Evolutionary conservation across 2,797 vertebrate species (phyloP).

Genomic region (Cyprinella venusta): DNA sequence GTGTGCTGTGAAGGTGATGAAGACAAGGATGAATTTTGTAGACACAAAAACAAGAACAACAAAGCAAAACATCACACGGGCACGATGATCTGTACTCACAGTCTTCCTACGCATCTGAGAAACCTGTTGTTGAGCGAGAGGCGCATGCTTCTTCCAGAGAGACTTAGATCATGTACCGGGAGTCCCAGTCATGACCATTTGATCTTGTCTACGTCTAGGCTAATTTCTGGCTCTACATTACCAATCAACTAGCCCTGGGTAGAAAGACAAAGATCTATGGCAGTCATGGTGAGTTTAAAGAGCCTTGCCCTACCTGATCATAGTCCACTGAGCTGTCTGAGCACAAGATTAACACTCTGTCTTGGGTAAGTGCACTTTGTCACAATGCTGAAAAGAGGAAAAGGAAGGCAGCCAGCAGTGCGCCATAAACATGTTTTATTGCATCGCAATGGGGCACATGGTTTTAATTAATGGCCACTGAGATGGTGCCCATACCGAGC

Average conservation of each 20-base stretch:
- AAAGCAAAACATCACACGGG: conserved; percentile 54
- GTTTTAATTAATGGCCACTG: conserved; percentile 76
- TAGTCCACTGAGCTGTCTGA: conserved; percentile 73
- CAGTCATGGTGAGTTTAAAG: conserved; percentile 76
- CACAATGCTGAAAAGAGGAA: conserved; percentile 75
- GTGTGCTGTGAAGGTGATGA: conserved; percentile 46
- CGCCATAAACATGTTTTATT: conserved; percentile 80
- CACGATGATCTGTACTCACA: conserved; percentile 56
- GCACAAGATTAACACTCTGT: conserved; percentile 72
- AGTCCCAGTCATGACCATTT: conserved; percentile 71
- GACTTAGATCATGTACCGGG: conserved; percentile 78
- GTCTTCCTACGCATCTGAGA: conserved; percentile 64
- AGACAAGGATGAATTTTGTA: conserved; percentile 56
- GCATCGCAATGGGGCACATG: conserved; percentile 68
- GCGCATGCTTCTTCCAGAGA: conserved; percentile 71
- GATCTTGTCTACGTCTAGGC: conserved; percentile 75
- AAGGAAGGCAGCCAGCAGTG: conserved; percentile 72
- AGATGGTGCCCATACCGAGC: conserved; percentile 13
- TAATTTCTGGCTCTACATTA: conserved; percentile 64
- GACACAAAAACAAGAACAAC: conserved; percentile 28
- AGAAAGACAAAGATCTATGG: conserved; percentile 69
- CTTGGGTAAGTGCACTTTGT: conserved; percentile 74
- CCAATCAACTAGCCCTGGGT: conserved; percentile 72
- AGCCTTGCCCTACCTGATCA: conserved; percentile 67
- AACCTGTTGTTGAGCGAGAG: conserved; percentile 73